phyloP scores from a whole-genome alignment of 2,888 invertebrate species.

The Ptycholaimellus sp. region DNA sequence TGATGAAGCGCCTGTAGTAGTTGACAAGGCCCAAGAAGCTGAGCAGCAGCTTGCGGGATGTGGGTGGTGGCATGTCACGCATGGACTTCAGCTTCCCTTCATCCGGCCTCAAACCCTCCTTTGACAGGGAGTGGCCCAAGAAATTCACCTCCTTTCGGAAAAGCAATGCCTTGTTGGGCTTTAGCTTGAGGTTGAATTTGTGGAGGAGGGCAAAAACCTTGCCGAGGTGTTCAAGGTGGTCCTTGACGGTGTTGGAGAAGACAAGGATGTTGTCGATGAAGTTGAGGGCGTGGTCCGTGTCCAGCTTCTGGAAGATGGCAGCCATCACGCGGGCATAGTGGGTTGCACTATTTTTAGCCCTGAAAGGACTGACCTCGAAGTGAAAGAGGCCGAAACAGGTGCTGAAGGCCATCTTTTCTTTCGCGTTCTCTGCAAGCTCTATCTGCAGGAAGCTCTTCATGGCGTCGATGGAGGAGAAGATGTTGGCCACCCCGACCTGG shows the following conservation, averaged over 20 bases:
- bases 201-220: neutral
- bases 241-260: neutral
- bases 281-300: neutral
- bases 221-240: neutral
- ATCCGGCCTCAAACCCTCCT: constrained; percentile 4
- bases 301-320: too few relatives aligned
- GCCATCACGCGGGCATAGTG: too few relatives aligned
- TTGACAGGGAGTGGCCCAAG: constrained; percentile 7
- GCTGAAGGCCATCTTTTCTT: too few relatives aligned
- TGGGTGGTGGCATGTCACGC: constrained; percentile 6
- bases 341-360: too few relatives aligned
- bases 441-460: too few relatives aligned
- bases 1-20: constrained; percentile 12
- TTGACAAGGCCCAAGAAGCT: constrained; percentile 11
- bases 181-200: neutral
- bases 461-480: too few relatives aligned
- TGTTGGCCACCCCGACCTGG: too few relatives aligned
- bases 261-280: constrained; percentile 3
- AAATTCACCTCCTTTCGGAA: constrained; percentile 3
- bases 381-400: too few relatives aligned
- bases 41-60: constrained; percentile 6
- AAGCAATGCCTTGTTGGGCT: constrained; percentile 7
- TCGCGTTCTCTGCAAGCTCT: too few relatives aligned
- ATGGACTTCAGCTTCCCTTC: constrained; percentile 6
- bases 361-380: too few relatives aligned